These are phyloP conservation scores for Girardinichthys multiradiatus DNA, from an alignment of 2,113 vertebrate species.

Conservation along the genomic window DNA sequence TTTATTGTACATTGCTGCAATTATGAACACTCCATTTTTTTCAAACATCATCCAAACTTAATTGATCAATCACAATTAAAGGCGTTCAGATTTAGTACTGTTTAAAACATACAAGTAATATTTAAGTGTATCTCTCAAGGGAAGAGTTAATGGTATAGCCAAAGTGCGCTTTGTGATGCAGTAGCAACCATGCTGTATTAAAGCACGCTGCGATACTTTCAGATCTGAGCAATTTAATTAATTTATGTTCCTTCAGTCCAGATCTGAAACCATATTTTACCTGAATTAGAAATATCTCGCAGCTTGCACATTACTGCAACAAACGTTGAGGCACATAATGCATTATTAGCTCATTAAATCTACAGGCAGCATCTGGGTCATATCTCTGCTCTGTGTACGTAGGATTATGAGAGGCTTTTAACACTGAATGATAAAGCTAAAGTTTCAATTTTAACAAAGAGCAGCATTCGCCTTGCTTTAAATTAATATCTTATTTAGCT, in stretches of 20 bases:
- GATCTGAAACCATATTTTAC: conserved; percentile 47
- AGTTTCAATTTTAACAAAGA: conserved; percentile 55
- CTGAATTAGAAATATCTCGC: conserved; percentile 46
- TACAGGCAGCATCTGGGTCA: conserved; percentile 77
- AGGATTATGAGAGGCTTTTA: conserved; percentile 61
- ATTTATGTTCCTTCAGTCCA: conserved; percentile 27
- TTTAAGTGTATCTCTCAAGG: conserved; percentile 21
- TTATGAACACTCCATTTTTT: conserved; percentile 38
- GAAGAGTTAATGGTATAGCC: conserved; percentile 18
- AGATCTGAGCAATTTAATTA: conserved; percentile 41
- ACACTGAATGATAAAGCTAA: conserved; percentile 59
- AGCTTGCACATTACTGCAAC: conserved; percentile 64
- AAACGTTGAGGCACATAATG: conserved; percentile 63
- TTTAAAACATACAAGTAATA: conserved; percentile 13
- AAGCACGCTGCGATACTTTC: conserved; percentile 23
- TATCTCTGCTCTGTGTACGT: conserved; percentile 44
- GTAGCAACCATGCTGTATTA: neutral
- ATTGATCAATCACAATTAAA: conserved; percentile 39
- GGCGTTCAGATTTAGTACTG: neutral
- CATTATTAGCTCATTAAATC: conserved; percentile 77
- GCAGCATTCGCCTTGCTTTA: conserved; percentile 61
- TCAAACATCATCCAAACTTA: conserved; percentile 29
- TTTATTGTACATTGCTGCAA: conserved; percentile 26
- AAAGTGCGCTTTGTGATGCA: conserved; percentile 16
- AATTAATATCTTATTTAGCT: conserved; percentile 65